Percentiles rank a stretch among this genome's conserved stretches.
Evolutionary conservation across 2,888 invertebrate species (phyloP).

Genomic region (Thysanoteuthis rhombus): DNA sequence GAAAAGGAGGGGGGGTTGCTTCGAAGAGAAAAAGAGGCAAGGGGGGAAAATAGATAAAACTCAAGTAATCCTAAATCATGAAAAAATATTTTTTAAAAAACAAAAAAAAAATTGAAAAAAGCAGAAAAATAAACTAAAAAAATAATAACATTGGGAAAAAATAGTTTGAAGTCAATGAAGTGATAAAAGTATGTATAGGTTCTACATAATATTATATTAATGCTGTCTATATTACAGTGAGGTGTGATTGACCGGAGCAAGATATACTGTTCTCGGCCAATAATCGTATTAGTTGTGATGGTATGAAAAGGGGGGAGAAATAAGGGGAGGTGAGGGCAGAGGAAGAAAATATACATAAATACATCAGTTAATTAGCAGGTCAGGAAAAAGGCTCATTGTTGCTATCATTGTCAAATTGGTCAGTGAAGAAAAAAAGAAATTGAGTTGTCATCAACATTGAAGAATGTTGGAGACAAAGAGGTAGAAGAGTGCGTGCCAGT

Average conservation of each 20-base stretch:
- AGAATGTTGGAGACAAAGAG: neutral
- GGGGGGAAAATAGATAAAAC: neutral
- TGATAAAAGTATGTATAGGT: neutral
- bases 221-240: neutral
- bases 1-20: neutral
- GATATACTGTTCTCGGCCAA: neutral
- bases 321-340: neutral
- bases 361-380: neutral
- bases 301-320: neutral
- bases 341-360: constrained; percentile 12
- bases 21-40: neutral
- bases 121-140: neutral
- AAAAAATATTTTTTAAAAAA: neutral
- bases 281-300: neutral
- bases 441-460: neutral
- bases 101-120: neutral
- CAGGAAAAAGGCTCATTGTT: neutral
- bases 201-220: neutral
- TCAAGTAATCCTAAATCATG: neutral
- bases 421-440: neutral
- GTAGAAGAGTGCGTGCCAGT: neutral
- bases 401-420: too few relatives aligned
- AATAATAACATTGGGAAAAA: neutral
- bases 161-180: neutral
- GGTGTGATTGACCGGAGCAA: neutral